These are phyloP conservation scores for Nowickia ferox DNA, from an alignment of 2,888 invertebrate genomes.

Conservation along the genomic window DNA sequence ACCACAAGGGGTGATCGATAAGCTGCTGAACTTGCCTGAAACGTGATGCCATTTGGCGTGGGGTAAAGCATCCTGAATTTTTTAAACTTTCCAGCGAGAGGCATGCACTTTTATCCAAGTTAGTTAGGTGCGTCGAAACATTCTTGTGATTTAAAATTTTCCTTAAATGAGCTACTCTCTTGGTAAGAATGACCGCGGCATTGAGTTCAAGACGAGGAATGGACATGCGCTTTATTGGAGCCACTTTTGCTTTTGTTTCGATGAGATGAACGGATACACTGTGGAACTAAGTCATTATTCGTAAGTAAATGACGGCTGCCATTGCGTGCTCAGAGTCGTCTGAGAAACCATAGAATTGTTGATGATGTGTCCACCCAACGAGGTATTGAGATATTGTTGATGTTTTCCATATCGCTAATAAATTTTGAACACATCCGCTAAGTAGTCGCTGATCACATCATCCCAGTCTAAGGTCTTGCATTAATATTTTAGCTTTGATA, in stretches of 20 bases:
- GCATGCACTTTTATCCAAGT: slow-evolving; percentile 40
- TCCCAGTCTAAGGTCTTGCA: slow-evolving; percentile 21
- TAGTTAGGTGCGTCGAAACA: not conserved
- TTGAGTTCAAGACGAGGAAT: slow-evolving; percentile 38
- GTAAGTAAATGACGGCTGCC: slow-evolving; percentile 28
- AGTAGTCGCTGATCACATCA: slow-evolving; percentile 17
- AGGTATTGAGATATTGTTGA: slow-evolving; percentile 33
- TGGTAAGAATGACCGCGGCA: slow-evolving; percentile 36
- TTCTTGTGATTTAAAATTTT: slow-evolving; percentile 13
- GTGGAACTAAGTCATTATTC: slow-evolving; percentile 33
- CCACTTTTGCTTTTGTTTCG: slow-evolving; percentile 42
- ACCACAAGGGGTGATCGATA: slow-evolving; percentile 42
- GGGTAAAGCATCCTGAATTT: not conserved
- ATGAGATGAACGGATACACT: slow-evolving; percentile 9
- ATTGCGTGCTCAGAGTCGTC: slow-evolving; percentile 28
- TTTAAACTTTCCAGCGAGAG: slow-evolving; percentile 20
- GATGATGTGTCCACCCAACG: slow-evolving; percentile 28
- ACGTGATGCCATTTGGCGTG: slow-evolving; percentile 32
- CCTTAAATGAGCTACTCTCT: slow-evolving; percentile 31
- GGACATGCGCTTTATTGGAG: slow-evolving; percentile 11
- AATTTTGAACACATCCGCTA: slow-evolving; percentile 29
- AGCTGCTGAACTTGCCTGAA: slow-evolving; percentile 34
- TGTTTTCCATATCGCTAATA: slow-evolving; percentile 12
- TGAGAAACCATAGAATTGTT: slow-evolving; percentile 30
- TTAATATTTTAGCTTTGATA: slow-evolving; percentile 32